Evolutionary conservation across 1,140 invertebrate genomes (phyloP).

Genomic region (Ganaspis sp.): DNA sequence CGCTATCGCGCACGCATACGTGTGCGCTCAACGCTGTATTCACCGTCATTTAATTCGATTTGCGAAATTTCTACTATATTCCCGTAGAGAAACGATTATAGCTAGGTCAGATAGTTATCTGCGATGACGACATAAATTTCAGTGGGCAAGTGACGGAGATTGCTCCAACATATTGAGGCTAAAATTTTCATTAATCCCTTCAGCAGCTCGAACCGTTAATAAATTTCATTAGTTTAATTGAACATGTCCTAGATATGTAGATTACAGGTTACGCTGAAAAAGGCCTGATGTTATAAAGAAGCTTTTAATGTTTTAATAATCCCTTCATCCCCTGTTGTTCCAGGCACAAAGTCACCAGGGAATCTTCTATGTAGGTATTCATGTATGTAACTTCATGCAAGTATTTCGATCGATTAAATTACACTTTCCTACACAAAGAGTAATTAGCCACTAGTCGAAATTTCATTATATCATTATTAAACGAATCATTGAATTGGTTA

Average conservation of each 20-base stretch:
- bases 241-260: neutral
- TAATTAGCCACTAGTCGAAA: too few species aligned
- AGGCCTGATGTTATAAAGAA: too few species aligned
- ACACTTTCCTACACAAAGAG: too few species aligned
- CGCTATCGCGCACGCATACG: constrained; percentile 5
- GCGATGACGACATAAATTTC: constrained; percentile 23
- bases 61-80: constrained; percentile 30
- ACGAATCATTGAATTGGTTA: too few species aligned
- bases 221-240: neutral
- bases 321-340: too few species aligned
- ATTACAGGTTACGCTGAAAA: neutral
- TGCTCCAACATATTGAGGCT: constrained; percentile 2
- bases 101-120: constrained; percentile 29
- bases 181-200: constrained; percentile 1
- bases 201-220: neutral
- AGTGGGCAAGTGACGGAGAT: neutral
- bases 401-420: too few species aligned
- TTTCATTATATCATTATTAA: too few species aligned
- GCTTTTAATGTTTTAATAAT: too few species aligned
- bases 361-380: too few species aligned
- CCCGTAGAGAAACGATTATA: constrained; percentile 23
- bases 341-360: too few species aligned
- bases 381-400: too few species aligned
- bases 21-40: neutral
- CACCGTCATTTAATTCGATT: constrained; percentile 24